Evolutionary conservation across 2,888 invertebrate species (phyloP), one percentile per base, ranked within the genome.

Genomic region (Orgyia antiqua): DNA sequence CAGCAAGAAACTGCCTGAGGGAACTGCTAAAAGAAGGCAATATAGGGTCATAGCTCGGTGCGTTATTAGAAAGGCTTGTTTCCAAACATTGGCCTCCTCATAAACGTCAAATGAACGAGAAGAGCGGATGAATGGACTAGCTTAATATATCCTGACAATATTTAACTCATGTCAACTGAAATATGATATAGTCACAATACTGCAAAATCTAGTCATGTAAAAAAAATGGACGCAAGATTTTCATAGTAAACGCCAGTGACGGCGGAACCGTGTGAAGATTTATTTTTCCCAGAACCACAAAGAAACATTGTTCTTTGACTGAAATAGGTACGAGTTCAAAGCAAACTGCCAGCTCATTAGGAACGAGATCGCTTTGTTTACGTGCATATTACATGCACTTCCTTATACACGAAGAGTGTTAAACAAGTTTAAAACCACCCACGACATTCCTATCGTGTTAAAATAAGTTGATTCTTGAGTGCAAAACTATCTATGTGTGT

Each of bases 241-340:
- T 68, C 72, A 68, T 77, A 78, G 78, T 77, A 76, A 78, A 75
- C 76, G 75, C 46, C n/a, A 43, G 31, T 45, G 41, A 33, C 21
- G 48, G 33, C 36, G 40, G 32, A 42, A 45, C 39, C 72, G 72
- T 75, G 75, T 68, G 78, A 80, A 74, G 64, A 66, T 66, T 63
- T 59, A 65, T 62, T 62, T 69, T 77, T 78, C 76, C 68, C 70
- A 77, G 75, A 71, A 75, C 61, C 58, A 73, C 71, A 73, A 71
- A 75, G 69, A 63, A 62, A 68, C 75, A 78, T 71, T 76, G 77
- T 76, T 68, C 59, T 56, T 58, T 48, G 52, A 52, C 74, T 69
- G 68, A 74, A 68, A 77, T 74, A 76, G 68, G 62, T 58, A 49
- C 45, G 64, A 65, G 71, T 73, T 76, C 75, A 75, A 73, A 78